Percentiles rank a stretch among this genome's conserved stretches.
Evolutionary conservation across 2,113 vertebrate species (phyloP).

Genomic region (Canis aureus): DNA sequence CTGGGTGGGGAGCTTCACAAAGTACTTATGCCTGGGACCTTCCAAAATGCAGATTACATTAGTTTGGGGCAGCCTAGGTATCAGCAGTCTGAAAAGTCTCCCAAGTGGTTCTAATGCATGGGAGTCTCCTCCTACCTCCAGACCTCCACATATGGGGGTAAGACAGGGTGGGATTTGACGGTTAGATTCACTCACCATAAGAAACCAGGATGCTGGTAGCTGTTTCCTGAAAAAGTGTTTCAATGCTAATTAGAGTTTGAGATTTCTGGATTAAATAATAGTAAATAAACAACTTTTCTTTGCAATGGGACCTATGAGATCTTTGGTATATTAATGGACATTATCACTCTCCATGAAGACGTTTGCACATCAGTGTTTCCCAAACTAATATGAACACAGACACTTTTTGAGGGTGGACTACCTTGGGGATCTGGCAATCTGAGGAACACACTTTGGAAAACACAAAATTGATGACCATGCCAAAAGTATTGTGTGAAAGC

Average conservation of each 20-base stretch:
- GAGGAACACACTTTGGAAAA: background rate
- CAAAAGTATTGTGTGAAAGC: background rate
- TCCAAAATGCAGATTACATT: background rate
- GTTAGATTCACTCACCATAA: background rate
- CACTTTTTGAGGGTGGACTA: background rate
- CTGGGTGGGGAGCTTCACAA: background rate
- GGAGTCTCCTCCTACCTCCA: background rate
- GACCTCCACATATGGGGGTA: background rate
- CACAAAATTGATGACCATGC: background rate
- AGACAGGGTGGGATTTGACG: background rate
- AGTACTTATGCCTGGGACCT: background rate
- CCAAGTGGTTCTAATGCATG: background rate
- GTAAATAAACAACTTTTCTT: background rate
- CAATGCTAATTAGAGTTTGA: background rate
- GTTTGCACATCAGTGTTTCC: background rate
- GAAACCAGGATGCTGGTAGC: background rate
- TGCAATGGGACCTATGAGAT: background rate
- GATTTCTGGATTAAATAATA: background rate
- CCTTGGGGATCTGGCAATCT: background rate
- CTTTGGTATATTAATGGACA: background rate
- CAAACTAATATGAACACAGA: background rate
- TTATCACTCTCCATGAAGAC: background rate
- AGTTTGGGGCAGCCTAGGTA: background rate
- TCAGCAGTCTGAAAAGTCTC: background rate
- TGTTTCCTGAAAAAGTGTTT: background rate